Percentiles rank a stretch among this genome's conserved stretches.
Evolutionary conservation across 2,888 invertebrate species (phyloP).

Genomic region (Ochlodes sylvanus): DNA sequence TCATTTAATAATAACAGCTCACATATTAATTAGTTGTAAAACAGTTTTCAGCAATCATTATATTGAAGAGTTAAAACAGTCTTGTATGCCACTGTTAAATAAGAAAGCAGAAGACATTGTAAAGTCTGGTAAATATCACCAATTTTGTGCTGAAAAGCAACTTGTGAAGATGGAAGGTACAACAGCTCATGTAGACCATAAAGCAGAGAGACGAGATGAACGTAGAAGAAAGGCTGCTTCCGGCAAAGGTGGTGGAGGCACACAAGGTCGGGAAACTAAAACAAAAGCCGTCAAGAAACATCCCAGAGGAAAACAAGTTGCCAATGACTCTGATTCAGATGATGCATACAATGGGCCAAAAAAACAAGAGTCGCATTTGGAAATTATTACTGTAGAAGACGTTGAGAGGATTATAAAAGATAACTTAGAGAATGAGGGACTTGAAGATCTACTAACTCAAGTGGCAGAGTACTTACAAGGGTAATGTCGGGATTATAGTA

Average conservation of each 20-base stretch:
- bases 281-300: slow-evolving; percentile 96
- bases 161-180: slow-evolving; percentile 72
- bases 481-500: slow-evolving; percentile 60
- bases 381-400: slow-evolving; percentile 88
- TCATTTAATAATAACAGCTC: not conserved
- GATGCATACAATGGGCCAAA: slow-evolving; percentile 77
- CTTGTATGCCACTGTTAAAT: slow-evolving; percentile 87
- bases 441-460: slow-evolving; percentile 88
- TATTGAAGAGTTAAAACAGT: slow-evolving; percentile 87
- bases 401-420: slow-evolving; percentile 86
- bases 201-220: slow-evolving; percentile 93
- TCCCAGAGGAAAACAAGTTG: slow-evolving; percentile 79
- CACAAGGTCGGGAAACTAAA: slow-evolving; percentile 97
- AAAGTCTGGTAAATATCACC: slow-evolving; percentile 90
- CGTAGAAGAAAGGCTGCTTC: slow-evolving; percentile 93
- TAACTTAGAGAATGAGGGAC: slow-evolving; percentile 89
- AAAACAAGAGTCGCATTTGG: slow-evolving; percentile 77
- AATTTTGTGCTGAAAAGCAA: slow-evolving; percentile 88
- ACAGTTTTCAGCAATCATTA: slow-evolving; percentile 87
- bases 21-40: slow-evolving; percentile 39
- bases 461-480: slow-evolving; percentile 89
- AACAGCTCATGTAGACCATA: slow-evolving; percentile 72
- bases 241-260: slow-evolving; percentile 96
- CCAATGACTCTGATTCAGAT: slow-evolving; percentile 89
- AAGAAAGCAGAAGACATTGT: slow-evolving; percentile 88